Base-by-base conservation (phyloP, 2,113 vertebrate species). In the Nymphicus hollandicus region DNA sequence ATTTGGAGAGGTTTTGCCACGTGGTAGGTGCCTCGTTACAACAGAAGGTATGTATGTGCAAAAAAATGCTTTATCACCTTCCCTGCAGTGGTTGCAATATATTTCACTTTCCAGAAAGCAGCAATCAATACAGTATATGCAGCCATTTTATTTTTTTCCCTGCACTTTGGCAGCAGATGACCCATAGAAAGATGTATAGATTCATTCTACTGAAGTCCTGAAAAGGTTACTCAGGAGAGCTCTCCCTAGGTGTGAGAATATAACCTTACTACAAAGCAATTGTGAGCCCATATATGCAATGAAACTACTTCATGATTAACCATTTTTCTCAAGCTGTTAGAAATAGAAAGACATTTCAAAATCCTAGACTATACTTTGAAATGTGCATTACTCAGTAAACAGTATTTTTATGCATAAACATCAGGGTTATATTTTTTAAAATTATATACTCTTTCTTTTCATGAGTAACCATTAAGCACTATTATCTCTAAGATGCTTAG, bases 401-500 rank as follows among this genome's bases (percentile, higher is more conserved):
- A 74, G n/a, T 33, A 39, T 29, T 76, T 94, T 65, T 20, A 89
- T 44, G 69, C 41, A 49, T 24, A 84, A 90, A 88, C 49, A 85
- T 61, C 19, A 60, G 49, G 60, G 55, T 46, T 86, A 14, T 56
- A 35, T 70, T 72, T 91, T 90, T 47, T 39, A 88, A 95, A 96
- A 87, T 74, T 18, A 33, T 8, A 37, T 27, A 68, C 15, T 23
- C 52, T 68, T 68, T 47, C 76, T 93, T 47, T 61, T n/a, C 2
- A 3, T 68, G 89, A 96, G 89, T 91, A 79, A 79, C 92, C 91
- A 96, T 95, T 97, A 97, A 94, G 85, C 74, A 39, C 46, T 86
- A 87, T 95, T 95, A 96, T 95, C 79, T 53, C 19, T 96, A 97
- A 97, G 93, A 94, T 47, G 89, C 95, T 97, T 97, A 95, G 72